Base-by-base conservation (phyloP, 2,888 invertebrate genomes). In the Caenorhabditis virilis region DNA sequence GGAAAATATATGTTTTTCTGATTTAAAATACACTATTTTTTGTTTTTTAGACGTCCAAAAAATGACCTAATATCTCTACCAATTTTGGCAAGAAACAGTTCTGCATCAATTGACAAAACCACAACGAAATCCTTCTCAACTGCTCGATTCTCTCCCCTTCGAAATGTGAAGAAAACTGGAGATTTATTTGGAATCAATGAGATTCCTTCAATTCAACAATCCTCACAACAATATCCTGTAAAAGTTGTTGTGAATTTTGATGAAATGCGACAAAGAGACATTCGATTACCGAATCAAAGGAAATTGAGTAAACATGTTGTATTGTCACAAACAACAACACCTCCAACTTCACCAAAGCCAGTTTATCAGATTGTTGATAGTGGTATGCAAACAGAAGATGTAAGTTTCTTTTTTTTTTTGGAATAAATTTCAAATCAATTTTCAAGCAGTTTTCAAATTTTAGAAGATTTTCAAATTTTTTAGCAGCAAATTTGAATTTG, bases 331-430 rank as follows among this genome's bases (percentile, higher is more conserved):
- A 55, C 64, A 20, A 50, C 64, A 1, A 67, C 70, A 16, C 70
- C 70, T 0, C 70, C 70, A 1, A 46, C 64, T 11, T 64, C 67
- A 20, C 46, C 60, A 2, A 36, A 64, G 47, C 35, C 49, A 18
- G 52, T 61, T 11, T 71, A 67, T 46, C 64, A 61, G 15, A 71
- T 67, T 35, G 64, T 71, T 9, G 54, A 64, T 16, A 64, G 57
- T 25, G 63, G 43, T n/a, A 64, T 71, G 18, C 70, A 71, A 35
- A 71, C 70, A 9, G 70, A 71, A 33, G 67, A 71, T 47, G 70
- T 71, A 41, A 20, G 9, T 22, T 18, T 6, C 11, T 49, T 13
- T 13, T 11, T 13, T 22, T 54, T n/a, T n/a, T n/a, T n/a, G n/a
- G n/a, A n/a, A n/a, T n/a, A n/a, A n/a, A n/a, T n/a, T n/a, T n/a